Base-by-base conservation (phyloP, 2,888 invertebrate genomes). In the Pycnomerus fuliginosus region DNA sequence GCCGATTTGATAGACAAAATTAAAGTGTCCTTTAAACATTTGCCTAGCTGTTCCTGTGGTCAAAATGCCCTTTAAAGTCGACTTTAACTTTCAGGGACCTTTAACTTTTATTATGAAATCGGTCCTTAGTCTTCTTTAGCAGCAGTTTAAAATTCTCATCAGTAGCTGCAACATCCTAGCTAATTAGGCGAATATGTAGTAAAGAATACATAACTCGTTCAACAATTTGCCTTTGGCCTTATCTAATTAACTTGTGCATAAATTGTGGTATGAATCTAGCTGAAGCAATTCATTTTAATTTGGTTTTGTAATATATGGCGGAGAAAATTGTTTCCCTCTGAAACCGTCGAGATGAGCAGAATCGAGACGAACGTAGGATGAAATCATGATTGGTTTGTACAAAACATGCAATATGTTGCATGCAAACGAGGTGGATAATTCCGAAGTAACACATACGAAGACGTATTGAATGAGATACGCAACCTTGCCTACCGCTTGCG, bases 181-280 rank as follows among this genome's bases (percentile, higher is more conserved):
- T 24, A 38, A 38, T 38, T 38, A 38, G 38, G 38, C 20, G 14
- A n/a, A 13, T 15, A 32, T 29, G 13, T 13, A 11, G 16, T 28
- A 27, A 34, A 38, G 31, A 24, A 29, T 20, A 16, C 51, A 51
- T 55, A 51, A 53, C 45, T 53, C 55, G 53, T 53, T 51, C 48
- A 36, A 48, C 49, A 55, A 55, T 55, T 53, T 55, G 55, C 52
- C 53, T 55, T 50, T 44, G 47, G 45, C 51, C 53, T 48, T 46
- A 48, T 49, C 50, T 53, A 55, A 55, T 55, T 53, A 53, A 53
- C 50, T 52, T 42, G 39, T 46, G 51, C 51, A 50, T 49, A 55
- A 53, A 53, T 55, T 53, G 48, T 42, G 51, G 55, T 45, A 50
- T 44, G 50, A 55, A 52, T 47, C 44, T 41, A 33, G 44, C 43